Conservation (phyloP, 2,113 vertebrate genomes). For the Saguinus midas region DNA sequence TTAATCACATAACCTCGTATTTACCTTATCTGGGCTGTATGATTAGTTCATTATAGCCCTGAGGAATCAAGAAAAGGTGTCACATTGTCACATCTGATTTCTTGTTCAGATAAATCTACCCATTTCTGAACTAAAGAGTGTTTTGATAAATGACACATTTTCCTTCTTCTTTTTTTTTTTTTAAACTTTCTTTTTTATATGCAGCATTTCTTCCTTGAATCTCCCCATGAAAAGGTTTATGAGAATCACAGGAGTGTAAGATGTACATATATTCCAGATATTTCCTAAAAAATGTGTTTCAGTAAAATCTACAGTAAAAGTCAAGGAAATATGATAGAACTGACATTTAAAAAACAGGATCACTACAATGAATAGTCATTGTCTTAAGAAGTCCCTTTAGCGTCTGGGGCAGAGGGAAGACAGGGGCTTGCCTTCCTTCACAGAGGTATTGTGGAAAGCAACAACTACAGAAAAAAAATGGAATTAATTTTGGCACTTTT, state of each 20-base stretch:
- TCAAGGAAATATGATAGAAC: not conserved
- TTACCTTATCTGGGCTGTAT: not conserved
- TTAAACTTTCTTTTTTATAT: not conserved
- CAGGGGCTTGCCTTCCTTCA: fast-evolving
- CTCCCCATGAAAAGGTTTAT: not conserved
- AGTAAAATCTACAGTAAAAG: not conserved
- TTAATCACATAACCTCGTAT: not conserved
- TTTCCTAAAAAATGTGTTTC: not conserved
- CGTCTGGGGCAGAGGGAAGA: not conserved
- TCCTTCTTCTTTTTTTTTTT: not conserved
- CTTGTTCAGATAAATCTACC: not conserved
- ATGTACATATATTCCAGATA: not conserved
- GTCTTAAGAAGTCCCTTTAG: not conserved
- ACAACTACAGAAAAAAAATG: not conserved
- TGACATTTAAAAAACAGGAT: not conserved
- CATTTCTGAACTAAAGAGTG: not conserved
- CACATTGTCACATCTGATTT: not conserved
- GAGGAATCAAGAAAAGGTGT: not conserved
- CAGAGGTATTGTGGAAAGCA: not conserved
- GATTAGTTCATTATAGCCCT: not conserved
- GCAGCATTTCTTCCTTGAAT: not conserved
- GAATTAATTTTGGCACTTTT: not conserved
- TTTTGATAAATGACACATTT: not conserved
- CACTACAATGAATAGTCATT: not conserved
- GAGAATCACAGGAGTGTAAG: not conserved